Base-by-base conservation (phyloP, 2,797 vertebrate genomes). In the Emys orbicularis region DNA sequence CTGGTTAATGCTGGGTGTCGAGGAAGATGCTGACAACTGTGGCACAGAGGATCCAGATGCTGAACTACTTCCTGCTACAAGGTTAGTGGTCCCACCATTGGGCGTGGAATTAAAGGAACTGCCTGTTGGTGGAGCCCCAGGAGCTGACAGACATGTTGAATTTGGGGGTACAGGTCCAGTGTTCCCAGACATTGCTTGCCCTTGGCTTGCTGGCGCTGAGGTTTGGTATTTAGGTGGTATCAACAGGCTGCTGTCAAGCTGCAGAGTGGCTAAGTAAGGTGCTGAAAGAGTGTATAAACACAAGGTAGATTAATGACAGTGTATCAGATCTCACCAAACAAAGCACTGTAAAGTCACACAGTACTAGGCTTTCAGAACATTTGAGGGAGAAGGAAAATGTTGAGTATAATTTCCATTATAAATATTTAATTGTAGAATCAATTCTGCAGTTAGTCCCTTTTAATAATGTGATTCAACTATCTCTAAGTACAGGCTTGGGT, bases 231-330 rank as follows among this genome's bases (percentile, higher is more conserved):
- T 99, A 6, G 99, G 99, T 49, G 99, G 99, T 83, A 98, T 96
- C 96, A 99, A 93, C 3, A 99, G 98, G 98, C 98, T 99, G 98
- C 98, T 99, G 96, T 99, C 99, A 81, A 99, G 97, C 96, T 99
- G 98, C 95, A 99, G 98, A 53, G 98, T 98, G 89, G 99, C 99
- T 89, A 99, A 97, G 97, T 99, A 99, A 96, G 99, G 99, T 98
- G 99, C 99, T 99, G 98, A 18, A 98, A 97, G 4, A 88, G 77
- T 50, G 52, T 0, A 81, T 34, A 79, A 8, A 88, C 53, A 95
- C 23, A 86, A 87, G 54, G 31, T 37, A 86, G 16, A 65, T 96
- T 87, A 95, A 29, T 29, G 53, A 68, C 25, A 57, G 41, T 16
- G 81, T 61, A 54, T 29, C 59, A 57, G 79, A 53, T 74, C 88